Evolutionary conservation across 1,140 invertebrate species (phyloP).

Genomic region (Homarus americanus): DNA sequence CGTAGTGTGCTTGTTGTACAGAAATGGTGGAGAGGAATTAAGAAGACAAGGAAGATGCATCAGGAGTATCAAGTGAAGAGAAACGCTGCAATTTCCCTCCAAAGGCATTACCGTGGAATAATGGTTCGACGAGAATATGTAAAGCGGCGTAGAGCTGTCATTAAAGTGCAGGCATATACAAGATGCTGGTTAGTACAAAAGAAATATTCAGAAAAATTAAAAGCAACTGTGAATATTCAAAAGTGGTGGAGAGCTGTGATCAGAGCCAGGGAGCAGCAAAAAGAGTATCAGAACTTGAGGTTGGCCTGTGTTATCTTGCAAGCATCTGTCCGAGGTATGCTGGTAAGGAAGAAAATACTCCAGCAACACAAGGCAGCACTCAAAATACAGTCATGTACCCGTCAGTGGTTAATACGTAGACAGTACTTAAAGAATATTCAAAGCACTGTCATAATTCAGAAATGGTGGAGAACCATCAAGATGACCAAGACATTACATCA

Average conservation of each 20-base stretch:
- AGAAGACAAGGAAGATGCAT: background rate
- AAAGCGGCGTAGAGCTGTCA: background rate
- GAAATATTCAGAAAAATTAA: conserved; percentile 8
- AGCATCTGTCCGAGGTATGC: conserved; percentile 29
- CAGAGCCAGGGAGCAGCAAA: background rate
- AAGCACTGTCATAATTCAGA: background rate
- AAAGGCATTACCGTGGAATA: background rate
- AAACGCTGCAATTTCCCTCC: conserved; percentile 24
- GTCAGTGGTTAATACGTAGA: conserved; percentile 7
- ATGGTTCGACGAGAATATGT: background rate
- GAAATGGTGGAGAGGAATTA: conserved; percentile 15
- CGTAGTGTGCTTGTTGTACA: conserved; percentile 20
- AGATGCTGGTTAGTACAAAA: conserved; percentile 18
- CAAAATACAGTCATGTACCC: conserved; percentile 13
- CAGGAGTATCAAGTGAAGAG: conserved; percentile 10
- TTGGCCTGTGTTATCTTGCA: conserved; percentile 12
- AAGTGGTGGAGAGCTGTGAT: conserved; percentile 41
- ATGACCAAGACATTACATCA: background rate
- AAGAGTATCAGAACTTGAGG: background rate
- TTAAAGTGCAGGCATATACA: conserved; percentile 4
- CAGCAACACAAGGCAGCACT: background rate
- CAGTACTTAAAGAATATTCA: background rate
- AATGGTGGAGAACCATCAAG: conserved; percentile 17
- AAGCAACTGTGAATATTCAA: conserved; percentile 15
- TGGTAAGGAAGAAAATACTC: background rate